phyloP scores from a whole-genome alignment of 2,797 vertebrate genomes.

The Sebastes diploproa region DNA sequence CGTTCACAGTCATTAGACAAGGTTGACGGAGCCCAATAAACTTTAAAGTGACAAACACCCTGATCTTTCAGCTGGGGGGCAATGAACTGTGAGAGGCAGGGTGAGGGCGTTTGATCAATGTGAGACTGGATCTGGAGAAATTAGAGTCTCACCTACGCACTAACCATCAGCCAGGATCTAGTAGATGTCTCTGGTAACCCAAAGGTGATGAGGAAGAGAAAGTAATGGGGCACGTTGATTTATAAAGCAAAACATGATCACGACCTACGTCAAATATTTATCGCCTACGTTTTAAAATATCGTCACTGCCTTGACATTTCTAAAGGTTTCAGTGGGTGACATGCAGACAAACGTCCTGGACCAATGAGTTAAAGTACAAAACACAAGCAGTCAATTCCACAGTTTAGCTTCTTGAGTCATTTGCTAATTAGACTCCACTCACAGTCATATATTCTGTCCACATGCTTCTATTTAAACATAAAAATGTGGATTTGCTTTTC shows the following conservation, averaged over 20 bases:
- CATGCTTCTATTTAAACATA: background rate
- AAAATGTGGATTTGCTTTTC: background rate
- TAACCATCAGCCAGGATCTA: background rate
- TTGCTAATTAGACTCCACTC: background rate
- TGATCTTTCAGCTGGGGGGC: background rate
- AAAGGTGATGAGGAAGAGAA: background rate
- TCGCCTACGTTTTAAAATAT: background rate
- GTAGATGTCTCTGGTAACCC: background rate
- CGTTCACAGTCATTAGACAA: slow-evolving; percentile 12
- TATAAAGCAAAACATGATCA: background rate
- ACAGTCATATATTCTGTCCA: background rate
- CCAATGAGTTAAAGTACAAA: background rate
- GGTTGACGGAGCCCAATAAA: background rate
- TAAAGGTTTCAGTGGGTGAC: background rate
- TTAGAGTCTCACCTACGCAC: background rate
- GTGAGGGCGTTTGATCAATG: background rate
- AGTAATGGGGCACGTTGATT: background rate
- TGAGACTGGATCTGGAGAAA: background rate
- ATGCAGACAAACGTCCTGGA: background rate
- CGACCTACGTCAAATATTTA: accelerated
- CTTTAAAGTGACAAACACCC: background rate
- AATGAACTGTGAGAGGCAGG: background rate
- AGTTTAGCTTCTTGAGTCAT: background rate
- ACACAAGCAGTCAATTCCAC: background rate
- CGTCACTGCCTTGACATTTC: background rate